phyloP scores from a whole-genome alignment of 2,797 vertebrate genomes.

The Holocentrus rufus region DNA sequence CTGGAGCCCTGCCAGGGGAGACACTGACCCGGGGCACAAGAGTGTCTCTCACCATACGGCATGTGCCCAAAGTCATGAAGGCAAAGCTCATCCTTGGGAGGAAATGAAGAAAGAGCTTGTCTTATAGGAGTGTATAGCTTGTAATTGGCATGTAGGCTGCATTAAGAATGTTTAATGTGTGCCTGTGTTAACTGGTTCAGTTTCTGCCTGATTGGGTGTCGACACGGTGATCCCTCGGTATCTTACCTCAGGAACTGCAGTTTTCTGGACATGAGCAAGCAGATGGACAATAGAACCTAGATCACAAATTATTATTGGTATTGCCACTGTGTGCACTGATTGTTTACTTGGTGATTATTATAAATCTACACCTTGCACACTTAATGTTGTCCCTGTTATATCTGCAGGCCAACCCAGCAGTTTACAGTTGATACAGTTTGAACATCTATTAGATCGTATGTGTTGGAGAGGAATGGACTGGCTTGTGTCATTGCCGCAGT shows the following conservation, averaged over 20 bases:
- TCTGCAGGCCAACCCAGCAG: neutral
- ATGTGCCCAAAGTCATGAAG: constrained; percentile 88
- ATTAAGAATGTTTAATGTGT: neutral
- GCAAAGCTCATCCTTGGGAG: constrained; percentile 81
- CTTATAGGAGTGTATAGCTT: constrained; percentile 4
- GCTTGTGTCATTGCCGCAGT: no score
- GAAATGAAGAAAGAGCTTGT: constrained; percentile 63
- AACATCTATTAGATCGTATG: no score
- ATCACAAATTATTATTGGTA: neutral
- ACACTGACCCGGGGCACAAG: constrained; percentile 81
- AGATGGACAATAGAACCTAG: neutral
- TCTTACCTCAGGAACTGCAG: no score
- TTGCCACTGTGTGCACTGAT: neutral
- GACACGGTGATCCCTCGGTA: no score
- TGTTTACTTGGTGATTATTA: neutral
- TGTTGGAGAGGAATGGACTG: no score
- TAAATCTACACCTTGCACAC: neutral
- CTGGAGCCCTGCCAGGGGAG: constrained; percentile 66
- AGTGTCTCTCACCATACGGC: constrained; percentile 89
- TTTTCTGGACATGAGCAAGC: neutral
- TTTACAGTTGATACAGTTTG: neutral
- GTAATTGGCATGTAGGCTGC: neutral
- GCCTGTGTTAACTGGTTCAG: neutral
- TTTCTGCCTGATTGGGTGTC: neutral
- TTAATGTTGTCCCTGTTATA: neutral